Conservation (phyloP, 2,113 vertebrate species). For the Microtus montanus region DNA sequence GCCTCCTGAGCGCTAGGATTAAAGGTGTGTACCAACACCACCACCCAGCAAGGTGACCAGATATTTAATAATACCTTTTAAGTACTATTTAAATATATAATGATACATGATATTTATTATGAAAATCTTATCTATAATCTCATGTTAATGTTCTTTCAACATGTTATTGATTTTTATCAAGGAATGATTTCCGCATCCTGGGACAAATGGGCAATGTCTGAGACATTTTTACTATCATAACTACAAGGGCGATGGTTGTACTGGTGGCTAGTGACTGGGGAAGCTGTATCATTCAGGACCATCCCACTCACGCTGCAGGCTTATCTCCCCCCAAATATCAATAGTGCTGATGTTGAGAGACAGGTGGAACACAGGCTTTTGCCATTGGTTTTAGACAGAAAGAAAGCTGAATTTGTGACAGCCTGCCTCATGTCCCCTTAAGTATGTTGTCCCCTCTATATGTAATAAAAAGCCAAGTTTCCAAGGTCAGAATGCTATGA, state of each 20-base stretch:
- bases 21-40: too few species aligned
- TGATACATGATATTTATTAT: not conserved
- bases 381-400: not conserved
- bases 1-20: too few species aligned
- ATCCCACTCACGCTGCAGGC: not conserved
- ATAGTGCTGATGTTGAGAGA: not conserved
- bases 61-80: not conserved
- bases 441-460: not conserved
- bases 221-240: not conserved
- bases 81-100: not conserved
- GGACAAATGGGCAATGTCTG: not conserved
- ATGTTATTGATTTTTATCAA: not conserved
- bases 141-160: not conserved
- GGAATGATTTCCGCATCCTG: not conserved
- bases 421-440: not conserved
- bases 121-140: not conserved
- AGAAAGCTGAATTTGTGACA: not conserved
- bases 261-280: not conserved
- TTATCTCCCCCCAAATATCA: not conserved
- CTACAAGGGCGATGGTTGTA: not conserved
- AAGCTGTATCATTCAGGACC: not conserved
- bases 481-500: not conserved
- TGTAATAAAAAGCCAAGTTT: not conserved
- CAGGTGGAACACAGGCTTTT: not conserved
- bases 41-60: not conserved